A percentile compares a stretch with the other conserved stretches of the same genome.
Conservation (phyloP, 2,113 vertebrate genomes). For the Sinocyclocheilus grahami region DNA sequence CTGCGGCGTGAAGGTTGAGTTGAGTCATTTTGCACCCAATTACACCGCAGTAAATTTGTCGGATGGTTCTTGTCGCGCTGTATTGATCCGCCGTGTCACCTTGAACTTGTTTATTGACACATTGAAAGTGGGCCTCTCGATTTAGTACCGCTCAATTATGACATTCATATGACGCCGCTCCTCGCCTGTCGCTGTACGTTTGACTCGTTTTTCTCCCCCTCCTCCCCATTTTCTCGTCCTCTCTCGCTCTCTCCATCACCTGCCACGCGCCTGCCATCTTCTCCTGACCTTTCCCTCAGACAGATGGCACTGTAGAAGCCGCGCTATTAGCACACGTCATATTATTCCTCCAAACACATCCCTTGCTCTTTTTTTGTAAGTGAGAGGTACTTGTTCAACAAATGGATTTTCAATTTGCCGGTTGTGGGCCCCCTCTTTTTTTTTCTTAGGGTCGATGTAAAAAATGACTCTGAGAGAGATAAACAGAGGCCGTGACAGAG, state of each 20-base stretch:
- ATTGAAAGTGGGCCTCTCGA: constrained; percentile 89
- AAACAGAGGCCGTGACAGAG: constrained; percentile 8
- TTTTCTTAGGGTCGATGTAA: constrained; percentile 27
- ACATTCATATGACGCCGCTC: constrained; percentile 92
- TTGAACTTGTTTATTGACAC: constrained; percentile 99
- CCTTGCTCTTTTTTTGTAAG: constrained; percentile 62
- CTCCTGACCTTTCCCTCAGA: constrained; percentile 84
- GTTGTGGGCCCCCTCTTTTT: constrained; percentile 47
- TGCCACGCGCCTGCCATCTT: constrained; percentile 80
- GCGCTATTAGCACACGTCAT: constrained; percentile 85
- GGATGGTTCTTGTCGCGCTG: constrained; percentile 95
- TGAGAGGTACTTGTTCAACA: constrained; percentile 81
- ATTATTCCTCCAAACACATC: constrained; percentile 72
- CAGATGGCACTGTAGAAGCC: constrained; percentile 83
- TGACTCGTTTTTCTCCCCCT: constrained; percentile 72
- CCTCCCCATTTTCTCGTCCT: too few relatives aligned
- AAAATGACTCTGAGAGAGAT: constrained; percentile 38
- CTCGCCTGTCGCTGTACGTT: constrained; percentile 82
- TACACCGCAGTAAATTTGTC: constrained; percentile 98
- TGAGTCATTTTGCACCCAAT: constrained; percentile 95
- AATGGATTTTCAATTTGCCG: constrained; percentile 77
- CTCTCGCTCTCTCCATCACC: constrained; percentile 57
- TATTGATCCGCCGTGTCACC: constrained; percentile 99
- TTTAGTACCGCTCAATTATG: constrained; percentile 98
- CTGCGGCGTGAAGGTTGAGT: constrained; percentile 86